Conservation (phyloP, 1,140 invertebrate species). For the Drosophila nikananu region DNA sequence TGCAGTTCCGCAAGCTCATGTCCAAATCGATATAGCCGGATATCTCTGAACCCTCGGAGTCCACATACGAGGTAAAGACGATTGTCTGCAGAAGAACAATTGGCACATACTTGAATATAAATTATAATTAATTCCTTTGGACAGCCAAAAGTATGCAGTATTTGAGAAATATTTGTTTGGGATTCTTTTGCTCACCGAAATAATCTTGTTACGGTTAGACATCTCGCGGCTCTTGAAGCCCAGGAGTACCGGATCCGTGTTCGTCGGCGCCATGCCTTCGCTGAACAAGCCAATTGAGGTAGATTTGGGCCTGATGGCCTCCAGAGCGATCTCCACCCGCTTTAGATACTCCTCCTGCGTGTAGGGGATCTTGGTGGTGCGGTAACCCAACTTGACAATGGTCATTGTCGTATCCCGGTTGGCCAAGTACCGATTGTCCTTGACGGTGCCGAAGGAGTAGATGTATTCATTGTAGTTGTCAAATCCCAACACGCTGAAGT, state of each 20-base stretch:
- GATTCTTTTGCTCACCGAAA: slow-evolving; percentile 59
- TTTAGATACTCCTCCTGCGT: slow-evolving; percentile 43
- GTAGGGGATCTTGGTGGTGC: slow-evolving; percentile 63
- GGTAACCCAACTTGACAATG: slow-evolving; percentile 73
- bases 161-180: background rate
- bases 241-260: slow-evolving; percentile 60
- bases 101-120: background rate
- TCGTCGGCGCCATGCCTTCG: slow-evolving; percentile 29
- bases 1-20: slow-evolving; percentile 58
- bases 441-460: slow-evolving; percentile 54
- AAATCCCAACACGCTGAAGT: slow-evolving; percentile 60
- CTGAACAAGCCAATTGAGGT: slow-evolving; percentile 15
- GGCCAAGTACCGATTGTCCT: slow-evolving; percentile 57
- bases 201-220: slow-evolving; percentile 60
- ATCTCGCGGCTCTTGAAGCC: slow-evolving; percentile 62
- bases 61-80: slow-evolving; percentile 59
- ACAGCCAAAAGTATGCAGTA: slow-evolving; percentile 1
- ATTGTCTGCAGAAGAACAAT: slow-evolving; percentile 60
- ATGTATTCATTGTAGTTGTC: slow-evolving; percentile 69
- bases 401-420: slow-evolving; percentile 18
- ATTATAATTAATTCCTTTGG: background rate
- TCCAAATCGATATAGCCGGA: slow-evolving; percentile 79
- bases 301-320: slow-evolving; percentile 61
- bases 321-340: slow-evolving; percentile 47
- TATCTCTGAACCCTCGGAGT: slow-evolving; percentile 61